Evolutionary conservation across 2,888 invertebrate genomes (phyloP), one percentile per base, ranked within the genome.

Genomic region (Eulithis testata): DNA sequence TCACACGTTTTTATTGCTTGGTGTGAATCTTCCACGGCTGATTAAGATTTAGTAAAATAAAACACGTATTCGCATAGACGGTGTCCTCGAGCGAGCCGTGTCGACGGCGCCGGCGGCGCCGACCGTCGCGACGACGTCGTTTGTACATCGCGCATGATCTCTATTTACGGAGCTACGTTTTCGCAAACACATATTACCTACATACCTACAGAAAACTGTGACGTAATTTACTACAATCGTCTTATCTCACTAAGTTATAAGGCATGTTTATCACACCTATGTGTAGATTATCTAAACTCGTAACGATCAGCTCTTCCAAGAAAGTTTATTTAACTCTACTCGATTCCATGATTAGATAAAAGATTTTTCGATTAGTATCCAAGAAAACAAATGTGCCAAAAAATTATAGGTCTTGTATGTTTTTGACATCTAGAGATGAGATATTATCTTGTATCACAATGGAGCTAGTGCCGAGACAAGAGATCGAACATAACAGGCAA

Each of bases 91-190:
- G 49, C 78, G 77, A 68, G 68, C 62, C 72, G 71, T 4, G 31
- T 5, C 77, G 75, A 66, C 77, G 74, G 64, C 62, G 68, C 60
- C 72, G 71, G 71, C 76, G 78, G 71, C 77, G 80, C 76, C 78
- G 12, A n/a, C 12, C 9, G 14, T 9, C 89, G 89, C 77, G 88
- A 86, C 87, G 89, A 81, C 88, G 86, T 76, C 76, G 88, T 90
- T 90, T 88, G 87, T 84, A 82, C 85, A 81, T 81, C 85, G 82
- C 85, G 82, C 85, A 84, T 86, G 84, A 86, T 86, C 87, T 82
- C 88, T 89, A 88, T 90, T 89, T 90, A 88, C 89, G 84, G 84
- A 86, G 85, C 81, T 83, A 84, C 83, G 78, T 85, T 85, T 86
- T 86, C 82, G 83, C 83, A 86, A 86, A 84, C 82, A 85, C 75